phyloP scores from a whole-genome alignment of 2,797 vertebrate genomes.

The Morus bassanus region DNA sequence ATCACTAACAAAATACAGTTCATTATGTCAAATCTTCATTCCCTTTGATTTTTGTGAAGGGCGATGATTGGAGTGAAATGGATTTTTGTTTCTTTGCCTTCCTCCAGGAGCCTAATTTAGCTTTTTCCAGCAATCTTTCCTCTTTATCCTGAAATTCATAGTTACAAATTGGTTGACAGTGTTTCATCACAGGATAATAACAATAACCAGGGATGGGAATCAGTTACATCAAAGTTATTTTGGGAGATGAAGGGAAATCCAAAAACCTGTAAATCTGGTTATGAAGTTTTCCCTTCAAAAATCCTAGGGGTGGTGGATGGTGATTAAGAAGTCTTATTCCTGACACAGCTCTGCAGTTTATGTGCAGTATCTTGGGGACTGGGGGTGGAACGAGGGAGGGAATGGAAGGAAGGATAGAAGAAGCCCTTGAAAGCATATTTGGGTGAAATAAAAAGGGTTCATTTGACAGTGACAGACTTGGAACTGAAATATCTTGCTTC shows the following conservation, averaged over 20 bases:
- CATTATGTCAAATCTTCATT: background rate
- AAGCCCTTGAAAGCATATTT: conserved; percentile 17
- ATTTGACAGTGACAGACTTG: conserved; percentile 51
- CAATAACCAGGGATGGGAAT: background rate
- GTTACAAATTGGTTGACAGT: background rate
- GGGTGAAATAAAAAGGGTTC: conserved; percentile 36
- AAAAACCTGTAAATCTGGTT: background rate
- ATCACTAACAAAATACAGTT: background rate
- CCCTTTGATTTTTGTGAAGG: background rate
- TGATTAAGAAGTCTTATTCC: background rate
- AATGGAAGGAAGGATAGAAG: background rate
- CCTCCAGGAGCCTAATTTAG: background rate
- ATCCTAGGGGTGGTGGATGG: background rate
- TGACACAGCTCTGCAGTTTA: background rate
- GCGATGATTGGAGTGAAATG: background rate
- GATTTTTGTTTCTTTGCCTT: background rate
- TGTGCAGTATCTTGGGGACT: background rate
- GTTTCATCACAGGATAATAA: background rate
- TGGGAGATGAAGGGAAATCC: background rate
- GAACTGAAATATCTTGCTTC: background rate
- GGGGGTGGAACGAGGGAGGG: background rate
- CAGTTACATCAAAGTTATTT: background rate
- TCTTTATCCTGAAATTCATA: background rate
- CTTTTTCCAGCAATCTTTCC: background rate
- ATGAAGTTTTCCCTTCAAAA: background rate